phyloP scores from a whole-genome alignment of 2,113 vertebrate species.

The Nyctereutes procyonoides region DNA sequence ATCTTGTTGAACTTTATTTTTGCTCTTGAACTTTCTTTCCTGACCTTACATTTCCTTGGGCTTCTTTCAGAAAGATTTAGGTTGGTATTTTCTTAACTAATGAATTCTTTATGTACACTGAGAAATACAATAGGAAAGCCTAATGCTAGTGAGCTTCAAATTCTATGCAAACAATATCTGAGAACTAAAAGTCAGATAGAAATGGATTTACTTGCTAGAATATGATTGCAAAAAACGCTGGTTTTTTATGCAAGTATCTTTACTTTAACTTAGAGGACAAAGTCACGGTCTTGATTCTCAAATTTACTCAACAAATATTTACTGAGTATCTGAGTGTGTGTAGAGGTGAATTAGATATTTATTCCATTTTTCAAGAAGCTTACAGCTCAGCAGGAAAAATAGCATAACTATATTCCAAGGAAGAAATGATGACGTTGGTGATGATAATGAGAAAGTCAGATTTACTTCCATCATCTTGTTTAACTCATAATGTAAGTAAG shows the following conservation, averaged over 20 bases:
- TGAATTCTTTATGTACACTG: not conserved
- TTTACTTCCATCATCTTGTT: not conserved
- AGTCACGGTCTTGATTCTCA: not conserved
- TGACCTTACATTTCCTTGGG: not conserved
- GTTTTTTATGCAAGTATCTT: conserved; percentile 7
- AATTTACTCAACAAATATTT: conserved; percentile 22
- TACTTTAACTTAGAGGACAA: conserved; percentile 24
- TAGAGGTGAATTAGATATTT: not conserved
- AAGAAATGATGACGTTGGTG: not conserved
- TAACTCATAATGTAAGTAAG: not conserved
- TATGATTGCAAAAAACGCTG: not conserved
- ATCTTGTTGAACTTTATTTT: conserved; percentile 4
- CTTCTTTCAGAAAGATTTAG: conserved; percentile 44
- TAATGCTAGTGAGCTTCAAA: not conserved
- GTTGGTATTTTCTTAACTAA: not conserved
- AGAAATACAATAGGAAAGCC: not conserved
- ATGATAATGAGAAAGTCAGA: not conserved
- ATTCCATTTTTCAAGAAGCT: conserved; percentile 45
- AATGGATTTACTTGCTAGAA: conserved; percentile 32
- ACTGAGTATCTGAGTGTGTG: not conserved
- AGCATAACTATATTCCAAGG: not conserved
- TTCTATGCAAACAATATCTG: not conserved
- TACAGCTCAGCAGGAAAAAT: conserved; percentile 2
- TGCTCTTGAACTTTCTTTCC: not conserved
- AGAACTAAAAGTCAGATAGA: not conserved